These are phyloP conservation scores for Lutraria rhynchaena DNA, from an alignment of 1,140 invertebrate genomes.

Conservation along the genomic window DNA sequence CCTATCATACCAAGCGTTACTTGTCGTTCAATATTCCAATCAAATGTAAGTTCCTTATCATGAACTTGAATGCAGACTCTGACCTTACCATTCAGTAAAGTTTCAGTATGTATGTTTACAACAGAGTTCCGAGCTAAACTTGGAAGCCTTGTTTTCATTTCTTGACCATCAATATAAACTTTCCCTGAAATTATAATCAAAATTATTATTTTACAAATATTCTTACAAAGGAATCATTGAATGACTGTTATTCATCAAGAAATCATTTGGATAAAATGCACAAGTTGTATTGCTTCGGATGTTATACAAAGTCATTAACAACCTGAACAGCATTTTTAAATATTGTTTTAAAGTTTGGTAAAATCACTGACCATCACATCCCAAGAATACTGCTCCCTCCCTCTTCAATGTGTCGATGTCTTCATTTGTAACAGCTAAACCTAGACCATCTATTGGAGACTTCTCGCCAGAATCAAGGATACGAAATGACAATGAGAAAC, in stretches of 20 bases:
- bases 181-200: slow-evolving; percentile 71
- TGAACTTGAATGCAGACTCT: slow-evolving; percentile 76
- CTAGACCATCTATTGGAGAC: slow-evolving; percentile 73
- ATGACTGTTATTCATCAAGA: too few species aligned
- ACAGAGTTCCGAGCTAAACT: slow-evolving; percentile 74
- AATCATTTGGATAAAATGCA: too few species aligned
- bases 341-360: too few species aligned
- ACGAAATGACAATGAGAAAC: slow-evolving; percentile 72
- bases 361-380: slow-evolving; percentile 49
- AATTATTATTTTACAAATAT: neutral
- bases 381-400: slow-evolving; percentile 73
- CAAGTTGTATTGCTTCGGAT: too few species aligned
- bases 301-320: neutral
- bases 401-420: slow-evolving; percentile 67
- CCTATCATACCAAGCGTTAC: slow-evolving; percentile 24
- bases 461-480: slow-evolving; percentile 75
- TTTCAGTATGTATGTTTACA: slow-evolving; percentile 76
- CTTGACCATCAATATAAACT: slow-evolving; percentile 79
- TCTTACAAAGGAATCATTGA: neutral
- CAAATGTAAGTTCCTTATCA: slow-evolving; percentile 78
- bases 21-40: slow-evolving; percentile 73
- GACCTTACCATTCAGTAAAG: slow-evolving; percentile 75
- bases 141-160: slow-evolving; percentile 78
- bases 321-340: neutral
- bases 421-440: slow-evolving; percentile 66